Conservation (phyloP, 2,113 vertebrate genomes). For the Taurulus bubalis region DNA sequence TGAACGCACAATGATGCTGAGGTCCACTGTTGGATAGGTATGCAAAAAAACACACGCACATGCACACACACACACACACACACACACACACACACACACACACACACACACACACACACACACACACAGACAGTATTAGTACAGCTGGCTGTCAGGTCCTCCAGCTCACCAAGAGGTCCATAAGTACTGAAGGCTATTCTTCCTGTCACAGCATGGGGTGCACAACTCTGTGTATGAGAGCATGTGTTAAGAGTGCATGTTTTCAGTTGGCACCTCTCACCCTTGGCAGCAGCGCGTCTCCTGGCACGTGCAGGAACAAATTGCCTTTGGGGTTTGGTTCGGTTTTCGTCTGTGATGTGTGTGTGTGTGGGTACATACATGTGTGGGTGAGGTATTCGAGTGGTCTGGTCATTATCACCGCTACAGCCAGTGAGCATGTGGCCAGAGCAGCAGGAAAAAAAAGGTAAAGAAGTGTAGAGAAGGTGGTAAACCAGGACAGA, state of each 20-base stretch:
- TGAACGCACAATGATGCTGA: background rate
- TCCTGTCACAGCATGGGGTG: slow-evolving; percentile 72
- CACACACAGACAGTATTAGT: slow-evolving; percentile 56
- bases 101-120: slow-evolving; percentile 5
- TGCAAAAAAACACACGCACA: background rate
- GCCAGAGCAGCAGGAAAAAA: slow-evolving; percentile 46
- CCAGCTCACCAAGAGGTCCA: slow-evolving; percentile 61
- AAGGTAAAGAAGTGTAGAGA: slow-evolving; percentile 18
- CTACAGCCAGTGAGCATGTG: slow-evolving; percentile 43
- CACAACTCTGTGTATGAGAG: slow-evolving; percentile 40
- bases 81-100: slow-evolving; percentile 4
- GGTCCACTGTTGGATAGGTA: background rate
- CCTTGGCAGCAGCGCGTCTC: slow-evolving; percentile 69
- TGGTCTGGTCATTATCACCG: slow-evolving; percentile 74
- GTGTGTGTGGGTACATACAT: slow-evolving; percentile 28
- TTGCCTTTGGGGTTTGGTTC: slow-evolving; percentile 77
- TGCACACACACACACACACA: slow-evolving; percentile 7
- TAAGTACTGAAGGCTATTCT: slow-evolving; percentile 73
- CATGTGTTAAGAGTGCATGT: slow-evolving; percentile 55
- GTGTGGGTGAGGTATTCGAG: slow-evolving; percentile 48
- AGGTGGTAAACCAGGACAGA: slow-evolving; percentile 41
- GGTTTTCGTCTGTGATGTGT: slow-evolving; percentile 49
- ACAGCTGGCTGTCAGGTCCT: slow-evolving; percentile 73
- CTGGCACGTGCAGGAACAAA: slow-evolving; percentile 74
- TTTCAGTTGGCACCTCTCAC: slow-evolving; percentile 73